Base-by-base conservation (phyloP, 2,113 vertebrate genomes). In the Tragelaphus imberbis region DNA sequence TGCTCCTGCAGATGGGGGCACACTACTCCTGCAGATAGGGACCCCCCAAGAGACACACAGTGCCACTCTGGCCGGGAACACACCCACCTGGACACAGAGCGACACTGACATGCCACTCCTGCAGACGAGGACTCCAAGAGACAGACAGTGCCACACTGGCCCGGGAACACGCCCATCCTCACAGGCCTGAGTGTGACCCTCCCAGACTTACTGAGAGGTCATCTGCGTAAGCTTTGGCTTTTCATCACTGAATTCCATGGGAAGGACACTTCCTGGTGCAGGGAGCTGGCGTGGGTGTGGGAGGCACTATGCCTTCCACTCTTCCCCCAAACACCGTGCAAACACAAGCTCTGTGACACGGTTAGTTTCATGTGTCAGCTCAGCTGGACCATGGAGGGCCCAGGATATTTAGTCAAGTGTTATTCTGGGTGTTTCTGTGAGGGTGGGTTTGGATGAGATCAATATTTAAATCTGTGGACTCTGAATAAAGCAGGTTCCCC, bases 1-100 rank as follows among this genome's bases (percentile, higher is more conserved):
- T 2, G 28, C 23, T 44, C 6, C 11, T n/a, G 44, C 7, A 51
- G 25, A 7, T 1, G 6, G n/a, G 47, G 51, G 10, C 27, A 27
- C 13, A 2, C 0, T 2, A 25, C 23, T 44, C 6, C 11, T n/a
- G 44, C 6, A 51, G 25, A 7, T 1, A 5, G n/a, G 47, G n/a
- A 28, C 15, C 53, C 19, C 14, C 9, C n/a, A 36, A 58, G 75
- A 89, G 55, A 65, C 25, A 23, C 30, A 28, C 13, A 11, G 25
- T 5, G 3, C 2, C 33, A 30, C 19, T 7, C 59, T 2, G 6
- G 59, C 59, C 0, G 8, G 25, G n/a, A 21, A 40, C 33, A 44
- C 1, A 3, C 19, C 59, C 21, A 61, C 21, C 19, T 6, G 16
- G 59, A 40, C 19, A 4, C 14, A 88, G 59, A 79, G 17, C 12